Base-by-base conservation (phyloP, 2,797 vertebrate species). In the Heterohyrax brucei region DNA sequence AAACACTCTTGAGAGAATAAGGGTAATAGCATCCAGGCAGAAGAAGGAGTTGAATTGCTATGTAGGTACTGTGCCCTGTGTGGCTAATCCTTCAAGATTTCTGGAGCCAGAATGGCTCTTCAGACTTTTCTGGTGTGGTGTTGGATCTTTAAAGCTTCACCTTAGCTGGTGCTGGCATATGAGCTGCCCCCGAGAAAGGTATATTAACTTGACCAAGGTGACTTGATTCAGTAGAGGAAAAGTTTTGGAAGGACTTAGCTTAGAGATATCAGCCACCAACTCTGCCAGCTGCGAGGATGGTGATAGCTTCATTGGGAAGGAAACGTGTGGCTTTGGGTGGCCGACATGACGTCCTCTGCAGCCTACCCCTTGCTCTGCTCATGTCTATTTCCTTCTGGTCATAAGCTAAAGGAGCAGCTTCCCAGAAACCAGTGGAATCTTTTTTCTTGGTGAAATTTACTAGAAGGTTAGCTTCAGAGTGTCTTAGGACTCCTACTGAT, bases 1-100 rank as follows among this genome's bases (percentile, higher is more conserved):
- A 70, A 70, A 5, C 0, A 1, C 12, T 24, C 50, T 10, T 0
- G 19, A 28, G 7, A 28, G 0, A n/a, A 4, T 30, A 8, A 16
- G 28, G 7, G 16, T 9, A 56, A 8, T 8, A 4, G 12, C 14
- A 9, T 10, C 22, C 22, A 3, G n/a, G 2, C 3, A 44, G 19
- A 1, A 3, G 22, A 82, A 48, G 12, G n/a, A n/a, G 12, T 9
- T 82, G 48, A 68, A 62, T 46, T 13, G 28, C 13, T 24, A 46
- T 46, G 10, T 39, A 12, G 0, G 21, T 10, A 24, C 6, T 24
- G 18, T 56, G 53, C 0, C 13, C 6, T 33, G 4, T 18, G 1
- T 18, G 7, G 21, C 68, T 76, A 0, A 39, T 61, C 18, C 39
- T 83, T 24, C 18, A 4, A 12, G 12, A 19, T 62, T 2, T 56